These are phyloP conservation scores for Pollenia amentaria DNA, from an alignment of 2,888 invertebrate genomes.

Conservation along the genomic window DNA sequence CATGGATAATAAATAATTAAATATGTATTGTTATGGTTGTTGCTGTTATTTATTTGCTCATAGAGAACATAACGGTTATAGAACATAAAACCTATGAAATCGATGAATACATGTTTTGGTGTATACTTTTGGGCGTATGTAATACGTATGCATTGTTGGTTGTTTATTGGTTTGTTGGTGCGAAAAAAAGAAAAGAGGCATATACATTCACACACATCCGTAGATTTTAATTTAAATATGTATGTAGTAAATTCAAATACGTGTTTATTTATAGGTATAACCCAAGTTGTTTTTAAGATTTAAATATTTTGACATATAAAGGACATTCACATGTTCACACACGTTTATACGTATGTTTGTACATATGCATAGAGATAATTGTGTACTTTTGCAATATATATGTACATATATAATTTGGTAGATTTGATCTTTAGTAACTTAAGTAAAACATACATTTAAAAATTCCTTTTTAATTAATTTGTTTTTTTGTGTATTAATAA, in stretches of 20 bases:
- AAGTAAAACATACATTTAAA: slow-evolving; percentile 45
- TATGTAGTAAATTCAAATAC: not conserved
- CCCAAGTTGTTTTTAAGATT: not conserved
- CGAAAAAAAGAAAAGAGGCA: not conserved
- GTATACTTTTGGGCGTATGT: not conserved
- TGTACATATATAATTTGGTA: slow-evolving; percentile 7
- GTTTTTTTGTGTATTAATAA: slow-evolving; percentile 12
- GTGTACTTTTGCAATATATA: slow-evolving; percentile 1
- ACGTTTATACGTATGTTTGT: not conserved
- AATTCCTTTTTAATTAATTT: slow-evolving; percentile 17
- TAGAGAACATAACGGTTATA: slow-evolving; percentile 12
- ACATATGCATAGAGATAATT: slow-evolving; percentile 33
- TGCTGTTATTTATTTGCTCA: slow-evolving; percentile 4
- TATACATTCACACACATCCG: not conserved
- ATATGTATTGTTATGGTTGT: not conserved
- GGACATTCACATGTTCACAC: slow-evolving; percentile 8
- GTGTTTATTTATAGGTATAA: not conserved
- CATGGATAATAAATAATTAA: slow-evolving; percentile 31
- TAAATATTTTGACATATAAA: slow-evolving; percentile 23
- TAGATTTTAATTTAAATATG: not conserved
- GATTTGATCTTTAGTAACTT: slow-evolving; percentile 65
- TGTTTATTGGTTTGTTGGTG: not conserved
- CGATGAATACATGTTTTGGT: not conserved
- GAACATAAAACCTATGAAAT: not conserved
- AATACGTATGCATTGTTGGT: not conserved